Percentiles rank a stretch among this genome's conserved stretches.
Conservation (phyloP, 2,797 vertebrate genomes). For the Intellagama lesueurii region DNA sequence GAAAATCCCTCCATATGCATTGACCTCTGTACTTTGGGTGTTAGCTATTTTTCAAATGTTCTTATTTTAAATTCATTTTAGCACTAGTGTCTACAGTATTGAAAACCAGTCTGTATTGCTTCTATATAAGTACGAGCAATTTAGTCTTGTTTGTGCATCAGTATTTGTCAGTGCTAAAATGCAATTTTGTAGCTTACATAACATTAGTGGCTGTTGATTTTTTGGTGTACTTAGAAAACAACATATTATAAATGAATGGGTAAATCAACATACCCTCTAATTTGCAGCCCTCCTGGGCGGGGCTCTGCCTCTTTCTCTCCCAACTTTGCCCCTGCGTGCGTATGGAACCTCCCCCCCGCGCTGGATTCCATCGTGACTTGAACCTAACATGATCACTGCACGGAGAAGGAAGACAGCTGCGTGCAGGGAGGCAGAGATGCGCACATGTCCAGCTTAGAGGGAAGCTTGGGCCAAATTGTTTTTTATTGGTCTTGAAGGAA, state of each 20-base stretch:
- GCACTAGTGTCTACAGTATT: background rate
- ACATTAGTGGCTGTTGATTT: background rate
- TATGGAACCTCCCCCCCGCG: too few relatives aligned
- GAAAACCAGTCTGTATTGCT: background rate
- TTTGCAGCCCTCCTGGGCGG: too few relatives aligned
- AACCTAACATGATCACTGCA: too few relatives aligned
- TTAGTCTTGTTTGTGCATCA: background rate
- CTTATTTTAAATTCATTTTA: conserved; percentile 9
- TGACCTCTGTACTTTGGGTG: background rate
- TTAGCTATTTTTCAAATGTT: background rate
- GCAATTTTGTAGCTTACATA: conserved; percentile 6
- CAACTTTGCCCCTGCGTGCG: too few relatives aligned
- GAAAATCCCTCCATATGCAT: background rate
- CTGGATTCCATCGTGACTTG: too few relatives aligned
- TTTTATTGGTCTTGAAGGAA: conserved; percentile 12
- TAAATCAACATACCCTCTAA: background rate
- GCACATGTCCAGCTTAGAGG: too few relatives aligned
- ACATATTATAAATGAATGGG: background rate
- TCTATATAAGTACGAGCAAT: conserved; percentile 10
- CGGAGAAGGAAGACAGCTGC: too few relatives aligned
- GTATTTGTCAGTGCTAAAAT: background rate
- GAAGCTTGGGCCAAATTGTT: background rate
- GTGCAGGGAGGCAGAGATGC: too few relatives aligned
- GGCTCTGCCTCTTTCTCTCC: too few relatives aligned
- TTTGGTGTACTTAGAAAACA: background rate